Conservation (phyloP, 2,888 invertebrate species). For the Rhorus exstirpatorius region DNA sequence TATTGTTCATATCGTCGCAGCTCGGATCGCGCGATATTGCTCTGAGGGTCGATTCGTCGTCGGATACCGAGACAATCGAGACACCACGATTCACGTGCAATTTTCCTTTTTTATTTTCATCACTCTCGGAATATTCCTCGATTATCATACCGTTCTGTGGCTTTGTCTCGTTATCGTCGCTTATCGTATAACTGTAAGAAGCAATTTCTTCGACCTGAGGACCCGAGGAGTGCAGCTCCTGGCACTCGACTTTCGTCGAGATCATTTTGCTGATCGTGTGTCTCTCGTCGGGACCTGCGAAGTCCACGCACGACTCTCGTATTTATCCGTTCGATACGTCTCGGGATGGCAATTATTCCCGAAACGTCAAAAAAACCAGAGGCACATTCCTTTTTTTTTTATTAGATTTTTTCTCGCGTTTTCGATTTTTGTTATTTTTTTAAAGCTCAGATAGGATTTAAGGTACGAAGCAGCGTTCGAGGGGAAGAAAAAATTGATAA, state of each 20-base stretch:
- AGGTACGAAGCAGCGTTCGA: not conserved
- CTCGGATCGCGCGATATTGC: slow-evolving; percentile 88
- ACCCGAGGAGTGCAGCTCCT: slow-evolving; percentile 87
- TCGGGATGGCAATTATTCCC: too few species aligned
- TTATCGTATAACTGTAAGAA: slow-evolving; percentile 88
- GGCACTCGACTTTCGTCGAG: slow-evolving; percentile 88
- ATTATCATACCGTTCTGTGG: slow-evolving; percentile 83
- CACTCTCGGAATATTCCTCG: slow-evolving; percentile 86
- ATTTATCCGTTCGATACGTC: too few species aligned
- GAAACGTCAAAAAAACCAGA: slow-evolving; percentile 72
- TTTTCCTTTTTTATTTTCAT: slow-evolving; percentile 84
- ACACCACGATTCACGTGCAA: slow-evolving; percentile 87
- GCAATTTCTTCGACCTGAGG: slow-evolving; percentile 89
- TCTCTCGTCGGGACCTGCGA: slow-evolving; percentile 89
- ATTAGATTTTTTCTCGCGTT: slow-evolving; percentile 5
- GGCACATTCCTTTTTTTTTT: slow-evolving; percentile 41
- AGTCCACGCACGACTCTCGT: too few species aligned
- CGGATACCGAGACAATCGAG: slow-evolving; percentile 90
- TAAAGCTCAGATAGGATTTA: slow-evolving; percentile 22
- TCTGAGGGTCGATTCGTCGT: slow-evolving; percentile 88
- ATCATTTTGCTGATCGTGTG: slow-evolving; percentile 90
- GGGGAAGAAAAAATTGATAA: not conserved
- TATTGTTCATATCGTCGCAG: slow-evolving; percentile 87
- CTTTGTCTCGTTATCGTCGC: slow-evolving; percentile 84
- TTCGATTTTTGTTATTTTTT: slow-evolving; percentile 15